Evolutionary conservation across 2,888 invertebrate species (phyloP), one percentile per base, ranked within the genome.

Genomic region (Liopterus haemorrhoidalis): DNA sequence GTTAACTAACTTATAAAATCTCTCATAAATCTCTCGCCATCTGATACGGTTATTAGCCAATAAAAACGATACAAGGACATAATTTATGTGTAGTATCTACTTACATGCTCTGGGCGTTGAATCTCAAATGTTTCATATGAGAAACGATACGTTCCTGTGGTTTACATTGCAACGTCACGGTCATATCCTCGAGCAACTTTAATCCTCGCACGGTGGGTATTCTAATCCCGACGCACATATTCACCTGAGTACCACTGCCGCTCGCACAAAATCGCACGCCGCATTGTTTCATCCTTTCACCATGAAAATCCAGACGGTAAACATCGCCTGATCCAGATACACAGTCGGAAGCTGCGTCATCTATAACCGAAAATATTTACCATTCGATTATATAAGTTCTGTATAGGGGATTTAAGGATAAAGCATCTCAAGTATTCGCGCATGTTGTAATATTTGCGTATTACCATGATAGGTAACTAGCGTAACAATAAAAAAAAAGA

Each of bases 151-250:
- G 67, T 30, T 75, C 74, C 54, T 76, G 76, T 0, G 71, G 67
- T 46, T 69, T 70, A 55, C 78, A 78, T 52, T 74, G 73, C 31
- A 78, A 58, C 3, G 72, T 74, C 14, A 78, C 58, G 27, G 71
- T 64, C 1, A 66, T 59, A 56, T 78, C 78, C 19, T 70, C 69
- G 1, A 68, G 69, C 5, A 78, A 65, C 57, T 69, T 70, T 48
- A 78, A 61, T 4, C 74, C 76, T 16, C 66, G 56, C 6, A 78
- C 70, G 1, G 70, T 65, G 0, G 78, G 76, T 59, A 78, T 73
- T 31, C 78, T 63, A 4, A 78, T 28, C 3, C 68, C 66, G n/a
- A 76, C 57, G 50, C 78, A 78, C 53, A 76, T 67, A 56, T 72
- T 71, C n/a, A 44, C 33, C 21, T 54, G 52, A 30, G 36, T 46